Percentiles rank a stretch among this genome's conserved stretches.
phyloP scores from a whole-genome alignment of 2,888 invertebrate species.

The Chrysomela aeneicollis region DNA sequence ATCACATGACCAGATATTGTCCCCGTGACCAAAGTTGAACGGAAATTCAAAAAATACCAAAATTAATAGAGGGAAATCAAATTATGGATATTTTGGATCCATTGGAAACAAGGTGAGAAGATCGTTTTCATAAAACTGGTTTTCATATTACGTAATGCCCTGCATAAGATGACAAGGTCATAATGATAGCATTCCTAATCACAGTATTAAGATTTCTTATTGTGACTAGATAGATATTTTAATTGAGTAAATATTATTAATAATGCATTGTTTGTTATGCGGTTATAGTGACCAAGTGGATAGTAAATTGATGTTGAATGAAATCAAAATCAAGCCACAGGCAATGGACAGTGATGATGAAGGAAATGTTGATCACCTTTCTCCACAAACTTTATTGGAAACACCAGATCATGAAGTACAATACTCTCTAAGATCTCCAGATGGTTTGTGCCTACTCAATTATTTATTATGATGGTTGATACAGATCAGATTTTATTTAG shows the following conservation, averaged over 20 bases:
- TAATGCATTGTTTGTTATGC: too few species aligned
- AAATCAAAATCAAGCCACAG: constrained; percentile 42
- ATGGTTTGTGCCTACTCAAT: constrained; percentile 50
- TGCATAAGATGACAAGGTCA: constrained; percentile 43
- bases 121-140: constrained; percentile 6
- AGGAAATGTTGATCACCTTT: constrained; percentile 64
- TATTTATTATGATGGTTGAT: background rate
- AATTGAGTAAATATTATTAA: constrained; percentile 41
- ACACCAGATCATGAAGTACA: constrained; percentile 58
- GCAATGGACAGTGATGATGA: constrained; percentile 63
- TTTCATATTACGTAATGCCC: constrained; percentile 41
- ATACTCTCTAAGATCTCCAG: constrained; percentile 61
- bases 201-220: background rate
- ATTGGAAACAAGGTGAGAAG: constrained; percentile 68
- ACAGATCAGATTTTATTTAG: constrained; percentile 11
- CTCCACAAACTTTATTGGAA: constrained; percentile 66
- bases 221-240: constrained; percentile 30
- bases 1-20: constrained; percentile 78
- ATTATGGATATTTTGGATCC: constrained; percentile 70
- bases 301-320: constrained; percentile 55
- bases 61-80: constrained; percentile 52
- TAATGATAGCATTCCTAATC: constrained; percentile 23
- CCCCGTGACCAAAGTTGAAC: constrained; percentile 76
- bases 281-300: constrained; percentile 51
- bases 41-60: constrained; percentile 66